Evolutionary conservation across 2,888 invertebrate genomes (phyloP).

Genomic region (Acleris sparsana): DNA sequence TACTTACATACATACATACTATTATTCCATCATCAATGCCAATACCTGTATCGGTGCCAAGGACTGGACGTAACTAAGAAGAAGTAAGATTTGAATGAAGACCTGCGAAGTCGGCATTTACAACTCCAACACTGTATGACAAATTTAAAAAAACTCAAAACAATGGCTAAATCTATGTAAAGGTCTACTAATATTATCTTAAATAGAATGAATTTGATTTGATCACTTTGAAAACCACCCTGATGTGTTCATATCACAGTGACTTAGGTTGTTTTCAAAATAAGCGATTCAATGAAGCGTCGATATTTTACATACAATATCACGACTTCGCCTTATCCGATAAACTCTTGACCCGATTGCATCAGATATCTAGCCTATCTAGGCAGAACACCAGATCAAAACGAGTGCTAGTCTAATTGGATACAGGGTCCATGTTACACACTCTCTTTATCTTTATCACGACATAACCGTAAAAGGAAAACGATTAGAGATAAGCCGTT

Average conservation of each 20-base stretch:
- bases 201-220: slow-evolving; percentile 51
- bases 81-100: background rate
- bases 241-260: too few relatives aligned
- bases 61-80: background rate
- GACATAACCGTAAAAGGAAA: background rate
- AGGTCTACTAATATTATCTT: slow-evolving; percentile 40
- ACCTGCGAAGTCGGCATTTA: background rate
- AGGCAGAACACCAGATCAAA: slow-evolving; percentile 17
- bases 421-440: background rate
- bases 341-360: slow-evolving; percentile 63
- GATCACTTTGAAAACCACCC: too few relatives aligned
- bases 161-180: slow-evolving; percentile 4
- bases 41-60: background rate
- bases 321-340: slow-evolving; percentile 58
- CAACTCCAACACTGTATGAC: slow-evolving; percentile 5
- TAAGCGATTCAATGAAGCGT: slow-evolving; percentile 40
- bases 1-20: too few relatives aligned
- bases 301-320: slow-evolving; percentile 67
- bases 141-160: too few relatives aligned
- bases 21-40: too few relatives aligned
- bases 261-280: too few relatives aligned
- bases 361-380: slow-evolving; percentile 40
- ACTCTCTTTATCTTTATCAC: background rate
- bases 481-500: background rate
- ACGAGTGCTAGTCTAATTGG: slow-evolving; percentile 5